Base-by-base conservation (phyloP, 2,113 vertebrate species). In the Hystrix cristata region DNA sequence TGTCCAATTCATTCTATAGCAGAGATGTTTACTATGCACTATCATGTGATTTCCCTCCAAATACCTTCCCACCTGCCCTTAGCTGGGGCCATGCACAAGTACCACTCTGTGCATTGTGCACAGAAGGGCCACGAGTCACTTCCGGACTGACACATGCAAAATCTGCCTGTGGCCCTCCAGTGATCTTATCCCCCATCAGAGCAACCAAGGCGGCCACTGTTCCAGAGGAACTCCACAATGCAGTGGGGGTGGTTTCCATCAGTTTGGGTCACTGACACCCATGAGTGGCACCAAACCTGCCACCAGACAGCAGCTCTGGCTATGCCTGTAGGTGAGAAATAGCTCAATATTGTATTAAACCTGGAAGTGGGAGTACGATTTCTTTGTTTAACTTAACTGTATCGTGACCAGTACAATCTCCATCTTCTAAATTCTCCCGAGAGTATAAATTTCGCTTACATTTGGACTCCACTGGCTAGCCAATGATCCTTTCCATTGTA, bases 351-450 rank as follows among this genome's bases (percentile, higher is more conserved):
- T 55, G 7, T 59, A 7, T 53, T 83, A 79, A 87, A 25, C 53
- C 55, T 69, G 76, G 67, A 13, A 34, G 69, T 78, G 6, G 46
- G 85, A 38, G 5, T 34, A 25, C 81, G 59, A 18, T 71, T 81
- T 57, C 15, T 83, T 82, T 82, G 57, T 89, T 94, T 18, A 79
- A 62, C 27, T 94, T 74, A 29, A n/a, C 84, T 69, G 71, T 78
- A 79, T 93, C 19, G 16, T 19, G 46, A 76, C 27, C 72, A 43
- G 7, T 23, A 31, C 9, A 25, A 43, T 46, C 8, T 80, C 60
- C 29, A 65, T 14, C 14, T 16, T 78, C 55, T 85, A 86, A 29
- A 74, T 82, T 86, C n/a, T 88, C 25, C 72, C 65, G 71, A 59
- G 34, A 74, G 16, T 78, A 6, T 62, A 64, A 81, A 86, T 21